phyloP scores from a whole-genome alignment of 2,888 invertebrate genomes.

The Ypsolopha sequella region DNA sequence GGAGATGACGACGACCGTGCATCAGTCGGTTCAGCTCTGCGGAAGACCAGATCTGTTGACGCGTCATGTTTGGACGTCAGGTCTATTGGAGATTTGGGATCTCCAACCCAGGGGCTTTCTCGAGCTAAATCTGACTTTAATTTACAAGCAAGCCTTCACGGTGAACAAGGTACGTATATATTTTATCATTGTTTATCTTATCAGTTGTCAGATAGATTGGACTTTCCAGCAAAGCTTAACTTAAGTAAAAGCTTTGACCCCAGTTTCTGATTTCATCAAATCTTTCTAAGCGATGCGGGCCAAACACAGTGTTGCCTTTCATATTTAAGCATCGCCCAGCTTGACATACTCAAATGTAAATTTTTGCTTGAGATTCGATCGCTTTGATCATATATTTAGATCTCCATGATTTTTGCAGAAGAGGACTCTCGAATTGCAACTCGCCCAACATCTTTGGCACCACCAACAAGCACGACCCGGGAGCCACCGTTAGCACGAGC shows the following conservation, averaged over 20 bases:
- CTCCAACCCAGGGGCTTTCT: conserved; percentile 76
- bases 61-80: conserved; percentile 89
- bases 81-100: conserved; percentile 75
- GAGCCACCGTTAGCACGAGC: conserved; percentile 86
- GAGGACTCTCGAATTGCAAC: conserved; percentile 47
- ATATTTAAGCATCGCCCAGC: too few relatives aligned
- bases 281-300: too few relatives aligned
- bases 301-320: too few relatives aligned
- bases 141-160: conserved; percentile 79
- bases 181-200: too few relatives aligned
- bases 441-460: conserved; percentile 77
- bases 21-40: conserved; percentile 82
- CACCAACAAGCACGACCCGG: conserved; percentile 66
- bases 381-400: too few relatives aligned
- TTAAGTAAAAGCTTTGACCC: too few relatives aligned
- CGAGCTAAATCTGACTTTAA: conserved; percentile 92
- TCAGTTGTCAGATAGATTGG: too few relatives aligned
- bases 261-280: too few relatives aligned
- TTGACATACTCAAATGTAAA: too few relatives aligned
- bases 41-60: conserved; percentile 91
- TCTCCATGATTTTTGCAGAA: conserved; percentile 24
- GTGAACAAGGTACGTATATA: conserved; percentile 69
- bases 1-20: conserved; percentile 80
- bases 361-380: too few relatives aligned
- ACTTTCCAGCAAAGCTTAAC: too few relatives aligned